Conservation (phyloP, 2,113 vertebrate species). For the Hippocampus mohnikei region DNA sequence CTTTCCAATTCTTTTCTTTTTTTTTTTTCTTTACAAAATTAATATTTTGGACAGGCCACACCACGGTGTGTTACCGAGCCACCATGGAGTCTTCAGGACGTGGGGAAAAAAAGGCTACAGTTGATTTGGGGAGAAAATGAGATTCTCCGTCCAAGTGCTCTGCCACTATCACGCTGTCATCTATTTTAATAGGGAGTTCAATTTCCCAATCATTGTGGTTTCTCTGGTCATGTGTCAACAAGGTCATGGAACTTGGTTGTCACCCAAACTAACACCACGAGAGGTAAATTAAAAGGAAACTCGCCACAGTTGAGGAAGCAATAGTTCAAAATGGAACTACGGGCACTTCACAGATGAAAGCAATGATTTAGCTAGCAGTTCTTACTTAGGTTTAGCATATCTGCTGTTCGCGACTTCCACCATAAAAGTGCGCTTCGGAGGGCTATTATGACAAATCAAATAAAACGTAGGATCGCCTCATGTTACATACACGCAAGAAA, state of each 20-base stretch:
- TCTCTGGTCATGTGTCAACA: not conserved
- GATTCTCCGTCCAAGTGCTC: not conserved
- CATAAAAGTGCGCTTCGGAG: too few relatives aligned
- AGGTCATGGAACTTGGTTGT: not conserved
- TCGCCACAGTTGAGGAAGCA: too few relatives aligned
- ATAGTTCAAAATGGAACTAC: too few relatives aligned
- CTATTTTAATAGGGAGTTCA: not conserved
- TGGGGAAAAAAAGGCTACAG: not conserved
- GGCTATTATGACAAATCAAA: too few relatives aligned
- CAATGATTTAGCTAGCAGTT: too few relatives aligned
- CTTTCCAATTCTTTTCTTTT: conserved; percentile 9
- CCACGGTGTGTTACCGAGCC: not conserved
- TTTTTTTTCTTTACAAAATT: conserved; percentile 10
- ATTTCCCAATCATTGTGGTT: not conserved
- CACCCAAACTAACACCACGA: not conserved
- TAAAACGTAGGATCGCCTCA: too few relatives aligned
- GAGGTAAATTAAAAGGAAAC: not conserved
- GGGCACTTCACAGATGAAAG: too few relatives aligned
- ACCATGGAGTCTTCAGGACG: not conserved
- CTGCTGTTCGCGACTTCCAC: too few relatives aligned
- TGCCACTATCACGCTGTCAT: not conserved
- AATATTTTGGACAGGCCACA: not conserved
- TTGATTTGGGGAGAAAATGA: not conserved
- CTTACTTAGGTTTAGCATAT: too few relatives aligned
- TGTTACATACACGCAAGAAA: too few relatives aligned